These are phyloP conservation scores for Aleiodes alternator DNA, from an alignment of 2,888 invertebrate species.

Conservation along the genomic window DNA sequence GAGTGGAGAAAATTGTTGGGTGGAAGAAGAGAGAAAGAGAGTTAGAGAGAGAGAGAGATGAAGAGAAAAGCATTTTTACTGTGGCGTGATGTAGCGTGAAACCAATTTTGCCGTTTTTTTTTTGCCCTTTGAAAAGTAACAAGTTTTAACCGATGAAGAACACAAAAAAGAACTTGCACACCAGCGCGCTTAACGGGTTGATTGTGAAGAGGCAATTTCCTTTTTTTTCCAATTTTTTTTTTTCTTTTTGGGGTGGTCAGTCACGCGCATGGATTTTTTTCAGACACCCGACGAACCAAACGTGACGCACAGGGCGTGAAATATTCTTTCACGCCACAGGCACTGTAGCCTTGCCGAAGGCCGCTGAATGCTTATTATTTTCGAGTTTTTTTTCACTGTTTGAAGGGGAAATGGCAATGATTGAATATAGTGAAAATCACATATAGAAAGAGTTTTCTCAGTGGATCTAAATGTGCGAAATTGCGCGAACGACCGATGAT, in stretches of 20 bases:
- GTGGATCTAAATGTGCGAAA: too few species aligned
- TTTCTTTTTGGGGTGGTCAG: not conserved
- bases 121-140: slow-evolving; percentile 41
- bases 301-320: slow-evolving; percentile 20
- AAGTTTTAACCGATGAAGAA: slow-evolving; percentile 27
- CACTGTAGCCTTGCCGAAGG: too few species aligned
- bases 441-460: too few species aligned
- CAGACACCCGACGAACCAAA: slow-evolving; percentile 20
- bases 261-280: slow-evolving; percentile 28
- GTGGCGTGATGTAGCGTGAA: slow-evolving; percentile 50
- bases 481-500: too few species aligned
- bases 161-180: slow-evolving; percentile 36
- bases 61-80: not conserved
- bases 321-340: slow-evolving; percentile 4
- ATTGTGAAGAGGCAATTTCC: not conserved
- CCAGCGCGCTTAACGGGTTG: slow-evolving; percentile 32
- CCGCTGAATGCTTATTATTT: too few species aligned
- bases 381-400: too few species aligned
- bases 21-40: too few species aligned
- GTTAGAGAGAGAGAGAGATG: too few species aligned
- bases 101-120: slow-evolving; percentile 49
- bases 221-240: not conserved
- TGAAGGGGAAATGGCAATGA: too few species aligned
- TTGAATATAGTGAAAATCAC: too few species aligned
- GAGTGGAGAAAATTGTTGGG: too few species aligned